These are phyloP conservation scores for Oligia fasciuncula DNA, from an alignment of 2,888 invertebrate species.

Conservation along the genomic window DNA sequence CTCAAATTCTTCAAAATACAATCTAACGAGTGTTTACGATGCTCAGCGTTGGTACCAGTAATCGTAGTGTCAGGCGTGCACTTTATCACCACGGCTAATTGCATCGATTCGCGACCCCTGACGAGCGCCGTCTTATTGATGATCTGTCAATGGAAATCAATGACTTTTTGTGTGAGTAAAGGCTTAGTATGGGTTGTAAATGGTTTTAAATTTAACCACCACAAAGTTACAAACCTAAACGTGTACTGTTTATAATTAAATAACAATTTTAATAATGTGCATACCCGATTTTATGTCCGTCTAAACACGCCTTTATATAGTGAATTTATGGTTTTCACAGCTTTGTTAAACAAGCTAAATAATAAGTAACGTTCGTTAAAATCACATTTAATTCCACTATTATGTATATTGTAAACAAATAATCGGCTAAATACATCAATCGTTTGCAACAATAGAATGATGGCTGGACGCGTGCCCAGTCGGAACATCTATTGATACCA, in stretches of 20 bases:
- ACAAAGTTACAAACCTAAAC: not conserved
- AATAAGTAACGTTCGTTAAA: constrained; percentile 72
- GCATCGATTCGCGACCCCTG: constrained; percentile 65
- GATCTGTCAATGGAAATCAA: constrained; percentile 74
- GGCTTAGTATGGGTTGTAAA: constrained; percentile 45
- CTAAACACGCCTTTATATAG: not conserved
- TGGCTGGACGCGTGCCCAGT: constrained; percentile 71
- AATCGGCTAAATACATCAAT: constrained; percentile 69
- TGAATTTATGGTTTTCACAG: constrained; percentile 23
- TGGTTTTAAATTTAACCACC: constrained; percentile 29
- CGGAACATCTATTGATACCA: constrained; percentile 65
- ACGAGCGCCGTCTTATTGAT: constrained; percentile 74
- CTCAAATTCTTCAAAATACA: constrained; percentile 70
- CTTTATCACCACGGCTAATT: constrained; percentile 87
- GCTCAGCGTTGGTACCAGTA: constrained; percentile 69
- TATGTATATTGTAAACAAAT: constrained; percentile 74
- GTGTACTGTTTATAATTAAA: not conserved
- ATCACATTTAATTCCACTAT: constrained; percentile 71
- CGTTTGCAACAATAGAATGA: constrained; percentile 68
- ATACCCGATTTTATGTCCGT: not conserved
- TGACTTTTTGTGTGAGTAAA: constrained; percentile 52
- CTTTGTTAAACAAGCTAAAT: constrained; percentile 31
- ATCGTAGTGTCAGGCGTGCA: constrained; percentile 86
- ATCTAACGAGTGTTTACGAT: constrained; percentile 78
- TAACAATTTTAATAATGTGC: not conserved